Evolutionary conservation across 2,797 vertebrate species (phyloP), one percentile per base, ranked within the genome.

Genomic region (Eurystomus glaucurus): DNA sequence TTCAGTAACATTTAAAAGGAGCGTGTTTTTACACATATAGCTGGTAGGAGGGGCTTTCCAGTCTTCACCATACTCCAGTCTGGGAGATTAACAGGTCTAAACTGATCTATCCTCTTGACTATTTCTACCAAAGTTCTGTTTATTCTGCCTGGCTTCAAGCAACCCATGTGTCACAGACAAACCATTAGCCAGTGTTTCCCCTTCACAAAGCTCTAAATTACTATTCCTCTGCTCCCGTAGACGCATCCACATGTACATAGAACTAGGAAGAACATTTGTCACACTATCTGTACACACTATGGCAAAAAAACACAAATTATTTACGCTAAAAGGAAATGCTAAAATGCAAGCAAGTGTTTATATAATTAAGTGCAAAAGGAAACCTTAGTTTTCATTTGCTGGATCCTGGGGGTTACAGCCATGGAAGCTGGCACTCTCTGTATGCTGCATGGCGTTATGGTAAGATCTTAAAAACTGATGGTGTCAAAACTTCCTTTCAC

Each of bases 181-280:
- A 86, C n/a, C 76, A 77, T 79, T 48, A 95, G 3, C 45, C 58
- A 76, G 29, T 70, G 25, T 4, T 78, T 64, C 26, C 8, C 12
- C n/a, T 77, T 86, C 35, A 58, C 23, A 82, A 66, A 94, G 19
- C 17, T 71, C 65, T 90, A 66, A 92, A 77, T 82, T 41, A 66
- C 48, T 37, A 10, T 39, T 12, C 28, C 41, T 86, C 82, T 66
- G 43, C 23, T 82, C 39, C 45, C 26, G 12, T 2, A 91, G 41
- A 60, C 14, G 3, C 46, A 78, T 37, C 14, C 10, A 70, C 28
- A 26, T 5, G 28, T 25, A 71, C 0, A 0, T 17, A 46, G 41
- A 94, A 72, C 18, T 20, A 70, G 29, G 33, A 93, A 72, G 35
- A 94, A 62, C 21, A 65, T 75, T 14, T 80, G 41, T 77, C 0